Conservation (phyloP, 2,888 invertebrate species). For the Drosophila merina region DNA sequence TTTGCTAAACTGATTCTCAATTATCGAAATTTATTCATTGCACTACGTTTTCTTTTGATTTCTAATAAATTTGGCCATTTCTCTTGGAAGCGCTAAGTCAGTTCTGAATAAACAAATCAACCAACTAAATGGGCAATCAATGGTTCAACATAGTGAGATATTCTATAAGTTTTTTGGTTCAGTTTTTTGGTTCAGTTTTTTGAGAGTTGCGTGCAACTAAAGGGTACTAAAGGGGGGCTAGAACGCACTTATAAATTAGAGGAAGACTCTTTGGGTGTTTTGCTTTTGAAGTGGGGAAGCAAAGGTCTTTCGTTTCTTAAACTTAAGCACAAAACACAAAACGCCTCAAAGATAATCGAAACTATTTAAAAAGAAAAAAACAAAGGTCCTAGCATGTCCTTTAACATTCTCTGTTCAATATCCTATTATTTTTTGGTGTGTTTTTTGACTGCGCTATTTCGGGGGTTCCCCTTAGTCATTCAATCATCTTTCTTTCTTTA, state of each 20-base stretch:
- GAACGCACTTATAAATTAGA: constrained; percentile 69
- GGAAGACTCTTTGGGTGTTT: constrained; percentile 71
- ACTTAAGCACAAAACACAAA: constrained; percentile 33
- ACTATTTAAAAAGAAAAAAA: neutral
- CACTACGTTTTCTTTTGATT: constrained; percentile 37
- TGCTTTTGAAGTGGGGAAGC: constrained; percentile 47
- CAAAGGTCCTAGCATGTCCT: constrained; percentile 1
- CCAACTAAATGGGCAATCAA: constrained; percentile 41
- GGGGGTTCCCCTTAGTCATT: constrained; percentile 18
- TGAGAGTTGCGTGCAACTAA: constrained; percentile 28
- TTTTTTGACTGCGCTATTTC: constrained; percentile 62
- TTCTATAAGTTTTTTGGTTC: constrained; percentile 10
- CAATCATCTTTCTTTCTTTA: constrained; percentile 28
- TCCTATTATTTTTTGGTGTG: constrained; percentile 50
- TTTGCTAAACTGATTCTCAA: constrained; percentile 41
- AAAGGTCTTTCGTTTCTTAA: constrained; percentile 36
- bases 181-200: constrained; percentile 4
- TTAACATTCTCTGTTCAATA: constrained; percentile 10
- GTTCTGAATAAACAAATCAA: constrained; percentile 60
- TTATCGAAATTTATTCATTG: constrained; percentile 34
- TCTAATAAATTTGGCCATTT: constrained; percentile 83
- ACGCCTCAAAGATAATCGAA: constrained; percentile 39
- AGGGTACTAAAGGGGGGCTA: constrained; percentile 2
- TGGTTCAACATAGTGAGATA: constrained; percentile 13
- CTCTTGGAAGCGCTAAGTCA: constrained; percentile 83